A percentile compares a stretch with the other conserved stretches of the same genome.
phyloP scores from a whole-genome alignment of 1,140 invertebrate species.

The Heliconius hewitsoni region DNA sequence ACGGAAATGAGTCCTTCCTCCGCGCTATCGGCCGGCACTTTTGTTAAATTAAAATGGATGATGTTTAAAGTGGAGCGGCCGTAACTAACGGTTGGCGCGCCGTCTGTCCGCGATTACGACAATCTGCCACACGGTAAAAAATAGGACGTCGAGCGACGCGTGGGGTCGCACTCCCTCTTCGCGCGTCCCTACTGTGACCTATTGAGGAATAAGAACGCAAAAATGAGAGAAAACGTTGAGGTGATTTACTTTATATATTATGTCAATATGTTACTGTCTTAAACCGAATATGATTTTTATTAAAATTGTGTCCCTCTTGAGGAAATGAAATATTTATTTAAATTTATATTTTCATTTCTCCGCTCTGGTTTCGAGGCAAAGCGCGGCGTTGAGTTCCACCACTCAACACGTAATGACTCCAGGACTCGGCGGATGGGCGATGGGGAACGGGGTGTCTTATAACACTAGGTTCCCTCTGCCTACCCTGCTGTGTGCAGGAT shows the following conservation, averaged over 20 bases:
- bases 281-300: too few species aligned
- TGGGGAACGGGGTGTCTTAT: too few species aligned
- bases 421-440: too few species aligned
- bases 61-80: slow-evolving; percentile 78
- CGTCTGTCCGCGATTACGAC: slow-evolving; percentile 67
- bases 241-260: neutral
- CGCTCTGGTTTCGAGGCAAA: too few species aligned
- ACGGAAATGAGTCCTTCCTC: slow-evolving; percentile 79
- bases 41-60: slow-evolving; percentile 81
- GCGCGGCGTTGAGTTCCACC: too few species aligned
- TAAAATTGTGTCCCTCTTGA: too few species aligned
- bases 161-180: slow-evolving; percentile 57
- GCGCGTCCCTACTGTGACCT: slow-evolving; percentile 30
- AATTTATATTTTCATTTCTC: too few species aligned
- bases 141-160: slow-evolving; percentile 65
- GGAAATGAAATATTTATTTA: too few species aligned
- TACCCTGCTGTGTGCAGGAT: too few species aligned
- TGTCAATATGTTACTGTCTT: neutral
- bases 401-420: too few species aligned
- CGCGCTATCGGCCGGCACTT: slow-evolving; percentile 78
- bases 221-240: neutral
- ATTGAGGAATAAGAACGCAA: slow-evolving; percentile 20
- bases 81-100: slow-evolving; percentile 76
- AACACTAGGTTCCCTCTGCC: too few species aligned
- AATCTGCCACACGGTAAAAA: slow-evolving; percentile 64